Evolutionary conservation across 2,888 invertebrate genomes (phyloP), one percentile per base, ranked within the genome.

Genomic region (Polydrusus tereticollis): DNA sequence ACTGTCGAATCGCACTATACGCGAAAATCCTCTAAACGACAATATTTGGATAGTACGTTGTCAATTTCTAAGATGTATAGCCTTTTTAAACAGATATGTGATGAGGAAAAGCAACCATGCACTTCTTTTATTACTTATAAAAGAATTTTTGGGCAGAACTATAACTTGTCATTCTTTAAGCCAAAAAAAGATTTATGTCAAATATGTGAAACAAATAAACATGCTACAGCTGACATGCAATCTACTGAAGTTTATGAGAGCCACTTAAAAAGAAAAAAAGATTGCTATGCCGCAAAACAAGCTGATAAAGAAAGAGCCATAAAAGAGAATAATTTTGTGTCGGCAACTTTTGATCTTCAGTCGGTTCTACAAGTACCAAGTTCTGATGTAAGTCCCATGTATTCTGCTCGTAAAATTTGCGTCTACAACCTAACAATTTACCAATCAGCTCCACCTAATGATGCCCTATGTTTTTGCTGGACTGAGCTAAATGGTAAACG

Each of bases 301-400:
- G 41, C 20, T 14, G 72, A 75, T 58, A 75, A 71, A 68, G 69
- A 65, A 23, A 72, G 74, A 73, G 64, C 68, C 10, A 8, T 75
- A 72, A 57, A 75, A 76, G 77, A 73, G 63, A 21, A 66, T 33
- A 77, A 64, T 33, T 81, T 81, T 64, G 29, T 78, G 59, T 70
- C 71, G 26, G 76, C 73, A 18, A 78, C 80, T 43, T 80, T 81
- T 72, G 80, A 81, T 67, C 69, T 81, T 18, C 80, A 82, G 72
- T 74, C 75, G 52, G 80, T 81, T 10, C 73, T 81, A 45, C 80
- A 81, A 62, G 80, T 81, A 45, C 80, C 81, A 23, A 76, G 66
- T 63, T 77, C 77, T 21, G 80, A 79, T 60, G 80, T 80, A 45
- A 69, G 72, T 57, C 75, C 73, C 64, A 75, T 82, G 75, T 82